phyloP scores from a whole-genome alignment of 2,888 invertebrate genomes.

The Oscheius myriophilus region DNA sequence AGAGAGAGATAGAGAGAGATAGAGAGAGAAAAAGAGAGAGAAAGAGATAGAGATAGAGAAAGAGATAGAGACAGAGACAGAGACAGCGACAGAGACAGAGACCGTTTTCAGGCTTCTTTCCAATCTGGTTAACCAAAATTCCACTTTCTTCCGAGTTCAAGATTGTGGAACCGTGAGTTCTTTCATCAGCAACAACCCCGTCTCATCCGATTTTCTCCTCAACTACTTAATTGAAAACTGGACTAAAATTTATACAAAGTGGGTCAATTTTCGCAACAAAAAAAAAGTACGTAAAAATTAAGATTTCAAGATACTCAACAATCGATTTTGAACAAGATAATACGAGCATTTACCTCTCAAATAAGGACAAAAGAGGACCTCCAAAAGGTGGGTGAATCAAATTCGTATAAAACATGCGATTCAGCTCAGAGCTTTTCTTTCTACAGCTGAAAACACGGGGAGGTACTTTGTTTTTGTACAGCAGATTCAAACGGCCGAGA shows the following conservation, averaged over 20 bases:
- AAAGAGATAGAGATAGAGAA: not conserved
- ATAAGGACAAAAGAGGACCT: too few relatives aligned
- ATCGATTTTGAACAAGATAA: too few relatives aligned
- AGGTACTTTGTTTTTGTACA: conserved; percentile 53
- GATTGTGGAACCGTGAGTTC: conserved; percentile 55
- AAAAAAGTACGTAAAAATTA: too few relatives aligned
- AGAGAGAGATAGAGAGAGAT: not conserved
- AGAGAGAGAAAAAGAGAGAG: conserved; percentile 1
- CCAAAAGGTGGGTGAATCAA: too few relatives aligned
- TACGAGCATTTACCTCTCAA: too few relatives aligned
- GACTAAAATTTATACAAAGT: conserved; percentile 50
- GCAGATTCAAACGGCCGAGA: conserved; percentile 50
- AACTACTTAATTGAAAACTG: conserved; percentile 63
- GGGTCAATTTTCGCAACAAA: not conserved
- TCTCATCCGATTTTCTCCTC: conserved; percentile 55
- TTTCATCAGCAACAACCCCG: conserved; percentile 41
- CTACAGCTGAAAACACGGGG: conserved; percentile 40
- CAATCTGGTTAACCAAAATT: conserved; percentile 52
- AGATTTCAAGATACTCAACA: too few relatives aligned
- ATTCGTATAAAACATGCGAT: too few relatives aligned
- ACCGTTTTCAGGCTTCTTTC: conserved; percentile 50
- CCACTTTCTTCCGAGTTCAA: conserved; percentile 58
- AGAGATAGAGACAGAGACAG: not conserved
- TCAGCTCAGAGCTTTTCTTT: conserved; percentile 53
- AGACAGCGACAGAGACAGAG: not conserved